Evolutionary conservation across 53 echinoderm and acorn worm species (phyloP), one percentile per base, ranked within the genome.

Genomic region (Holothuria scabra): DNA sequence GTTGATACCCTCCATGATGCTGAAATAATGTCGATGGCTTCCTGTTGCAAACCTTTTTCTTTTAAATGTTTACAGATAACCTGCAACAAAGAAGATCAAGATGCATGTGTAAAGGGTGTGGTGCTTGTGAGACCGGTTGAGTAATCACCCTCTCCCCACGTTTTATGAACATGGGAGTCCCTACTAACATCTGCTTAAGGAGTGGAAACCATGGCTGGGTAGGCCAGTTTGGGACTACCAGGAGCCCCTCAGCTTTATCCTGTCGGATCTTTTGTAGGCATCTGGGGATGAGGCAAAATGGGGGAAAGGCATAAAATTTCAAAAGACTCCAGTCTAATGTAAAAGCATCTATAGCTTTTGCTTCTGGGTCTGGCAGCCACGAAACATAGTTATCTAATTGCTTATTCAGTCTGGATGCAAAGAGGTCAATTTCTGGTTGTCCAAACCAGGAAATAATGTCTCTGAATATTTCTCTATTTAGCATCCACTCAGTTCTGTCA

Each of bases 401-500:
- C 28, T 57, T 81, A 29, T 83, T 83, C 20, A 65, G 65, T 29
- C 46, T 34, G 21, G 83, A 83, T 41, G 83, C 38, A 65, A 83
- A 83, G n/a, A 65, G 37, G 23, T 65, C 63, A 28, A 63, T 10
- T 28, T 63, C 65, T 7, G 83, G 83, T 14, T 63, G n/a, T 5
- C 83, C 83, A 19, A 37, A 83, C 9, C 14, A 3, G 23, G 35
- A 2, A 31, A 38, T 23, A n/a, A 34, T 65, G 41, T 41, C 1
- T n/a, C 9, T 65, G 58, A 83, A 65, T 1, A 22, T 14, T 7
- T 69, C n/a, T 14, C 25, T 34, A 69, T 87, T 26, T 21, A 87
- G 68, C 78, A 64, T 81, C 74, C 83, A 90, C 62, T 86, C 75
- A 4, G 62, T 52, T 8, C 55, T 86, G 55, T 85, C 90, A 19